Evolutionary conservation across 2,797 vertebrate species (phyloP).

Genomic region (Perdix hodgsoniae): DNA sequence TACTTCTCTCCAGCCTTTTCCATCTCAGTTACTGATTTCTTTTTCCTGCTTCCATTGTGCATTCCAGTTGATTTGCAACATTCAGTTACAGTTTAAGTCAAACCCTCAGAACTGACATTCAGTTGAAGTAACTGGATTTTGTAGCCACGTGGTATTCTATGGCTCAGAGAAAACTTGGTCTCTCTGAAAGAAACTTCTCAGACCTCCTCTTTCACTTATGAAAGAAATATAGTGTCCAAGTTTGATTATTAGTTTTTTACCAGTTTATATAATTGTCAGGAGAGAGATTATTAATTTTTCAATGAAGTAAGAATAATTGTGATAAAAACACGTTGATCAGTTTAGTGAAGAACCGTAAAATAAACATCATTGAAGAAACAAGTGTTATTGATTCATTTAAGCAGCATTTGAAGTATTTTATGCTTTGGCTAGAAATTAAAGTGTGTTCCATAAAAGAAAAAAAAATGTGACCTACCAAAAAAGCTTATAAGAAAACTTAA

Average conservation of each 20-base stretch:
- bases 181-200: not conserved
- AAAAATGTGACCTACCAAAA: not conserved
- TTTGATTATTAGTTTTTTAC: not conserved
- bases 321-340: constrained; percentile 44
- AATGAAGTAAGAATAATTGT: constrained; percentile 51
- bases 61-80: constrained; percentile 27
- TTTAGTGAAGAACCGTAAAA: constrained; percentile 46
- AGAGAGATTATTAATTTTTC: constrained; percentile 18
- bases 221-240: not conserved
- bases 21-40: not conserved
- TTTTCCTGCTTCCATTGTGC: constrained; percentile 4
- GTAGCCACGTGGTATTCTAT: not conserved
- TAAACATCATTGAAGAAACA: constrained; percentile 21
- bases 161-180: not conserved
- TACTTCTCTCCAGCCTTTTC: constrained; percentile 18
- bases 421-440: constrained; percentile 25
- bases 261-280: constrained; percentile 20
- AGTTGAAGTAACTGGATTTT: constrained; percentile 46
- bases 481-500: not conserved
- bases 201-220: not conserved
- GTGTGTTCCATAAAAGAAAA: not conserved
- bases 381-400: constrained; percentile 47
- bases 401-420: constrained; percentile 20
- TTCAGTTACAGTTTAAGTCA: constrained; percentile 6
- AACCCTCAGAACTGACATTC: constrained; percentile 1